These are phyloP conservation scores for Tadarida brasiliensis DNA, from an alignment of 2,797 vertebrate species.

Conservation along the genomic window DNA sequence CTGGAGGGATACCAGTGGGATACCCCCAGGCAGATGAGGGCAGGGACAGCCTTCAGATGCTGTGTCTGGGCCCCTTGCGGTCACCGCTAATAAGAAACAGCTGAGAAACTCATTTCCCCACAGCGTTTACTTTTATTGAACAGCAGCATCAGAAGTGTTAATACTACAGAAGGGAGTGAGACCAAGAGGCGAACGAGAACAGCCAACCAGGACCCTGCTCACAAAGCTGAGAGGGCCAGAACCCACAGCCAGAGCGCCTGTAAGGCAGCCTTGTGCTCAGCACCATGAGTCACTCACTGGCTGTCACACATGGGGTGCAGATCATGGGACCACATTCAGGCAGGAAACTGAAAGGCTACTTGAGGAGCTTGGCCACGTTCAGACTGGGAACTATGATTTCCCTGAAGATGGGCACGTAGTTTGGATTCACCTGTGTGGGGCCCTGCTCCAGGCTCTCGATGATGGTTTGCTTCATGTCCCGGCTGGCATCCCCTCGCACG, in stretches of 20 bases:
- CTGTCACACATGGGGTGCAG: neutral
- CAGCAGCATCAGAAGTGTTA: neutral
- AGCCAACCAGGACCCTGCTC: neutral
- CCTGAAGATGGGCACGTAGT: constrained; percentile 94
- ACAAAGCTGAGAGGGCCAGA: neutral
- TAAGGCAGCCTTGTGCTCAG: neutral
- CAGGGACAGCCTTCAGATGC: neutral
- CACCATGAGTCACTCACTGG: neutral
- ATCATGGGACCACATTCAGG: neutral
- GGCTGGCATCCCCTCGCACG: constrained; percentile 95
- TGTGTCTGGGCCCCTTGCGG: neutral
- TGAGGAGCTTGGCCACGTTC: constrained; percentile 95
- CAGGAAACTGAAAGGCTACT: constrained; percentile 85
- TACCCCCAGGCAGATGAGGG: neutral
- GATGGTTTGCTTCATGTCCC: constrained; percentile 98
- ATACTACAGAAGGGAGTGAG: too few species aligned
- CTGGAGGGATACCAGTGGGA: neutral
- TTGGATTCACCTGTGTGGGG: constrained; percentile 87
- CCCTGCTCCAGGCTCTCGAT: constrained; percentile 97
- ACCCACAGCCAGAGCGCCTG: neutral
- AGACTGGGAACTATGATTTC: constrained; percentile 95
- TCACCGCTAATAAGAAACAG: neutral
- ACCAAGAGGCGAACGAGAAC: neutral
- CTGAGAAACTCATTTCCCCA: neutral
- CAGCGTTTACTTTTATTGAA: neutral